These are phyloP conservation scores for Eonycteris spelaea DNA, from an alignment of 2,113 vertebrate species.

Conservation along the genomic window DNA sequence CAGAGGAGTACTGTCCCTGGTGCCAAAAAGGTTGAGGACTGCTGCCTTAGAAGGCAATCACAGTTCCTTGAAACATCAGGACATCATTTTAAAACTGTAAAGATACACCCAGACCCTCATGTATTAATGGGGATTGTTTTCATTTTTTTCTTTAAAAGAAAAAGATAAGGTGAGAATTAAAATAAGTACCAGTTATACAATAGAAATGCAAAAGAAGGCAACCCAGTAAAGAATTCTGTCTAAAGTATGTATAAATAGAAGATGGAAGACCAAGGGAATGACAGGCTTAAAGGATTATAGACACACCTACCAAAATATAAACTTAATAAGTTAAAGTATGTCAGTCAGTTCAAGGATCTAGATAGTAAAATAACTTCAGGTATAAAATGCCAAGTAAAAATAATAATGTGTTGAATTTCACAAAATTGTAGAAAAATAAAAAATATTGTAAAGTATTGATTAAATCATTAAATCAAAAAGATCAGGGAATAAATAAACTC, in stretches of 20 bases:
- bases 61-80: slow-evolving; percentile 16
- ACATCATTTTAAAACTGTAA: slow-evolving; percentile 34
- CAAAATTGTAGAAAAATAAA: slow-evolving; percentile 39
- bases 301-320: slow-evolving; percentile 2
- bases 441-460: slow-evolving; percentile 27
- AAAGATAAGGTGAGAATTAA: slow-evolving; percentile 39
- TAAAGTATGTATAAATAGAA: not conserved
- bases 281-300: slow-evolving; percentile 6
- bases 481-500: not conserved
- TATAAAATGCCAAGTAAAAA: slow-evolving; percentile 7
- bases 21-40: too few species aligned
- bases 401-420: not conserved
- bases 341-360: slow-evolving; percentile 12
- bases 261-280: not conserved
- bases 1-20: too few species aligned
- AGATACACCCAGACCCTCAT: not conserved
- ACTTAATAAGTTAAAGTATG: slow-evolving; percentile 31
- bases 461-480: slow-evolving; percentile 37
- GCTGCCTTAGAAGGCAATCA: slow-evolving; percentile 27
- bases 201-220: not conserved
- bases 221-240: not conserved
- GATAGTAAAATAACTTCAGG: not conserved
- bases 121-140: slow-evolving; percentile 12
- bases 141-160: not conserved
- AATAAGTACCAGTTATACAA: not conserved